A percentile compares a stretch with the other conserved stretches of the same genome.
These are phyloP conservation scores for Laupala kohalensis DNA, from an alignment of 1,140 invertebrate species.

Conservation along the genomic window DNA sequence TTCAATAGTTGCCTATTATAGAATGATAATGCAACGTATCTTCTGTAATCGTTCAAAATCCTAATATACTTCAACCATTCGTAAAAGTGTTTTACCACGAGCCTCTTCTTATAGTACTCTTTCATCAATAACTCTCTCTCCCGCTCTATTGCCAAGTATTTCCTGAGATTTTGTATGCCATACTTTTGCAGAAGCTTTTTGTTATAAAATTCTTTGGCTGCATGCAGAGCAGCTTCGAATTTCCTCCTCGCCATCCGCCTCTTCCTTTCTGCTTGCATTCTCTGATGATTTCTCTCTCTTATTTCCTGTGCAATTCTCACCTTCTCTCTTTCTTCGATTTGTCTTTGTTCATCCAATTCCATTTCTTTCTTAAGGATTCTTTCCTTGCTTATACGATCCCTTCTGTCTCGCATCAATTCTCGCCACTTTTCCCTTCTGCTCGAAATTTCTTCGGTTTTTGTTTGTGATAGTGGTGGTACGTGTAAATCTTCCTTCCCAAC, in stretches of 20 bases:
- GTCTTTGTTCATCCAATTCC: neutral
- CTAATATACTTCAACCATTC: neutral
- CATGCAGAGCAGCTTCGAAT: neutral
- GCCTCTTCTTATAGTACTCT: neutral
- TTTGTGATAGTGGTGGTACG: neutral
- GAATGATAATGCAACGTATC: neutral
- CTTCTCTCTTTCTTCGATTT: constrained; percentile 4
- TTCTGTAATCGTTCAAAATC: neutral
- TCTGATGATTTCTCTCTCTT: neutral
- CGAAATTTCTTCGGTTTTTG: neutral
- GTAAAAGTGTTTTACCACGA: neutral
- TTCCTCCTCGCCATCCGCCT: neutral
- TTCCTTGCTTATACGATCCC: neutral
- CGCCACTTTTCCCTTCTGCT: constrained; percentile 4
- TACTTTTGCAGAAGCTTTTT: neutral
- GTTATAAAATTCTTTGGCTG: neutral
- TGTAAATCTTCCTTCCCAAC: neutral
- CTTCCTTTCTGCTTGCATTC: constrained; percentile 1
- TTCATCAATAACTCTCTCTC: neutral
- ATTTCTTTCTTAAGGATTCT: neutral
- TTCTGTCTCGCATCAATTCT: constrained; percentile 3
- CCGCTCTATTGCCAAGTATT: neutral
- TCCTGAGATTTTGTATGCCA: neutral
- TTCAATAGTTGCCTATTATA: neutral
- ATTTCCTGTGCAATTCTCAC: neutral